Base-by-base conservation (phyloP, 1,140 invertebrate species). In the Drosophila burlai region DNA sequence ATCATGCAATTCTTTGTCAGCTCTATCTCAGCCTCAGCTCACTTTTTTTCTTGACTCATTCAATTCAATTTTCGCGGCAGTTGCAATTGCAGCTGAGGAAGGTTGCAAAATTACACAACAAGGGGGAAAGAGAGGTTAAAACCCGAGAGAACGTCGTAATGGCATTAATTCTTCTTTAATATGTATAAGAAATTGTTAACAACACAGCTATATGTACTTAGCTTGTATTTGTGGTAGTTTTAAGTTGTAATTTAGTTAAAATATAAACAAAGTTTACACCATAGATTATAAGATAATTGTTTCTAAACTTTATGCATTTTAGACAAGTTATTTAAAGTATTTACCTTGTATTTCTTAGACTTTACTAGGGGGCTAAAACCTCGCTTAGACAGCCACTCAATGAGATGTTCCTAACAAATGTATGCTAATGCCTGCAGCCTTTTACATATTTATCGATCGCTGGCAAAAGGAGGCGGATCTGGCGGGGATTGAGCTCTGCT, bases 401-500 rank as follows among this genome's bases (percentile, higher is more conserved):
- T 49, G 36, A 36, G 63, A 68, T 69, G 66, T 69, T 47, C 45
- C 34, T 34, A 52, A 47, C 63, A 43, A 80, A 80, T 72, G 36
- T 76, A 76, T 81, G 80, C 60, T 77, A 81, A 81, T 81, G 66
- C 63, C 66, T 40, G 63, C 66, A 34, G 66, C 45, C 46, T 49
- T 57, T 10, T 40, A 40, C 46, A 68, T 66, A 63, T 45, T 45
- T 69, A 69, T 69, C 66, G 66, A 69, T 69, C 63, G 66, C 16
- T 18, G 63, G 36, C 38, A 29, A 42, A 50, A 42, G 62, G 45
- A 40, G 65, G 45, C 34, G 65, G 60, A 40, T 67, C 34, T 26
- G 66, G 18, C 46, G 45, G 62, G 46, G 63, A 40, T n/a, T 40
- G 54, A 15, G 54, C 31, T 21, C 34, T 11, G 36, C 7, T 26